These are phyloP conservation scores for Pagrus major DNA, from an alignment of 2,113 vertebrate species.

Conservation along the genomic window DNA sequence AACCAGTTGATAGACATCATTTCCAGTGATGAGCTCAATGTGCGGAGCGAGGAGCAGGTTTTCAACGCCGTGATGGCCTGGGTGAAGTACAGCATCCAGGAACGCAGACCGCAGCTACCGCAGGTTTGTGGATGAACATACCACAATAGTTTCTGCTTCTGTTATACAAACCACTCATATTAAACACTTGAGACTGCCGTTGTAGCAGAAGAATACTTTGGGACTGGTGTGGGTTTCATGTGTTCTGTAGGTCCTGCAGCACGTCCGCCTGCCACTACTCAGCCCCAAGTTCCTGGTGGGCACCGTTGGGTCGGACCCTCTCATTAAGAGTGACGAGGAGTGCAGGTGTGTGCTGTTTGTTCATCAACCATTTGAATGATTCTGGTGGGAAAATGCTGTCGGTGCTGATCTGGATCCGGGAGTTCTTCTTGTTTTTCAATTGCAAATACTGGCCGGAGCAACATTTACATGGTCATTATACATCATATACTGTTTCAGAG, in stretches of 20 bases:
- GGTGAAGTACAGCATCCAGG: conserved; percentile 99
- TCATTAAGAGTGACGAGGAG: conserved; percentile 99
- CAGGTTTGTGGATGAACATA: conserved; percentile 84
- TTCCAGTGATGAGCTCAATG: conserved; percentile 97
- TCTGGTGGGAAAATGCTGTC: not conserved
- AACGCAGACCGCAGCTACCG: conserved; percentile 94
- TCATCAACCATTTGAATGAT: not conserved
- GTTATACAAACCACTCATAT: not conserved
- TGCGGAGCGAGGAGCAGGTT: conserved; percentile 98
- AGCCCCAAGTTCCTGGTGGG: conserved; percentile 99
- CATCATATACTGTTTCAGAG: conserved; percentile 81
- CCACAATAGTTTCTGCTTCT: no score
- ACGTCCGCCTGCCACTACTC: conserved; percentile 94
- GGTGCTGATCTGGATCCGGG: not conserved
- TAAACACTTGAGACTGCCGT: not conserved
- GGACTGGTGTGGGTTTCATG: not conserved
- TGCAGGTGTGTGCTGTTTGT: conserved; percentile 87
- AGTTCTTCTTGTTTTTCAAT: not conserved
- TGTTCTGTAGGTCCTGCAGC: conserved; percentile 91
- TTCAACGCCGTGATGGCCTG: conserved; percentile 99
- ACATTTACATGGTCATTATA: not conserved
- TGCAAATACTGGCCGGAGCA: not conserved
- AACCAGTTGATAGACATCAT: conserved; percentile 99
- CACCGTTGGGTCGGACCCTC: conserved; percentile 96
- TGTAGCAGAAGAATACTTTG: not conserved